Evolutionary conservation across 2,797 vertebrate genomes (phyloP), one percentile per base, ranked within the genome.

Genomic region (Protosalanx chinensis): DNA sequence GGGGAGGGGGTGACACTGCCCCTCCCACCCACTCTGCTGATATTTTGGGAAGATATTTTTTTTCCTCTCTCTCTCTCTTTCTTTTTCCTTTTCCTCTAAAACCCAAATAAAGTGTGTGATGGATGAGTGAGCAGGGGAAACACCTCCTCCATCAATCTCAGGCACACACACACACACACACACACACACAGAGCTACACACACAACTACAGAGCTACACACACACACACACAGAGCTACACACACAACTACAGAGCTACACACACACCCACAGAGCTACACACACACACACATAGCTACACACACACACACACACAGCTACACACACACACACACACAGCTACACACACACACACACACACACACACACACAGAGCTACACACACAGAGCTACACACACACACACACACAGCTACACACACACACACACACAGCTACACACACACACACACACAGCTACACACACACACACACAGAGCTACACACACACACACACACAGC

Each of bases 91-190:
- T 85, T 87, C 87, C 85, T 89, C 85, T 87, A 87, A 89, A 91
- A 92, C 87, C 90, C 86, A 92, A 92, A 92, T 91, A 91, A 92
- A 88, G 87, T 88, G 82, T 85, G 89, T 91, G 91, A 92, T 92
- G 91, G 91, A 92, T 92, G 90, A 91, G 85, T 82, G 88, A 91
- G 82, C 89, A 86, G 85, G 84, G 87, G 90, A 83, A 87, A 90
- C 90, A 90, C 91, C 89, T 76, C 76, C 84, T 74, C 76, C 81
- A 91, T 91, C 89, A 90, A 90, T 92, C 70, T 59, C 71, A 49
- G 27, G 46, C 56, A 67, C 57, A 58, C 30, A 18, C 68, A 67
- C 76, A 66, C 77, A 81, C 68, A 77, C 73, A 69, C 69, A 73
- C 76, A 84, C 78, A 84, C 71, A 4, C 33, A 35, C 33, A 27